Percentiles rank a stretch among this genome's conserved stretches.
phyloP scores from a whole-genome alignment of 2,113 vertebrate species.

The Rhynchopsitta pachyrhyncha region DNA sequence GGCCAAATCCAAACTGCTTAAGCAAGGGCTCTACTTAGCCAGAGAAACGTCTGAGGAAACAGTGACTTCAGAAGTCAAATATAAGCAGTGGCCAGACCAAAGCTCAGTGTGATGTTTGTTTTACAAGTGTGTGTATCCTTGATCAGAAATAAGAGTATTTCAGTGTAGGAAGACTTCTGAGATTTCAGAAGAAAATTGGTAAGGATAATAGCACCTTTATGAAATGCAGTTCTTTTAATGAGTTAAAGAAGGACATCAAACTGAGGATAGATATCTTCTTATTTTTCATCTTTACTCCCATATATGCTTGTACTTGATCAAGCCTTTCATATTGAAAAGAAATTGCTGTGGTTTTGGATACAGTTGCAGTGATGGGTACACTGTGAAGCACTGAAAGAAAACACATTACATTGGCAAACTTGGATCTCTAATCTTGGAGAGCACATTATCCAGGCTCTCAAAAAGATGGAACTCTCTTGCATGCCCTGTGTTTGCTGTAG shows the following conservation, averaged over 20 bases:
- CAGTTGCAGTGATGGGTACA: not conserved
- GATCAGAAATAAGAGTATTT: not conserved
- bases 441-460: not conserved
- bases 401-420: not conserved
- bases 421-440: not conserved
- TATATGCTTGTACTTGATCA: not conserved
- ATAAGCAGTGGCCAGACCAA: not conserved
- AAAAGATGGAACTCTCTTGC: not conserved
- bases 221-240: not conserved
- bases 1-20: not conserved
- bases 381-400: not conserved
- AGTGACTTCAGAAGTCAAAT: not conserved
- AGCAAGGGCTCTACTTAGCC: not conserved
- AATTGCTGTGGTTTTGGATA: not conserved
- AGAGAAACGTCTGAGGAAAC: not conserved
- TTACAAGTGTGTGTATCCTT: not conserved
- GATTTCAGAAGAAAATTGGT: not conserved
- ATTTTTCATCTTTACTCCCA: not conserved
- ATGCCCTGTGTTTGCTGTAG: not conserved
- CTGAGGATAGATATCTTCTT: not conserved
- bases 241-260: not conserved
- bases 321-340: not conserved
- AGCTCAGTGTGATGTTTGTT: not conserved
- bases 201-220: not conserved
- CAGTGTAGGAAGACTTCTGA: not conserved